These are phyloP conservation scores for Drosophila gunungcola DNA, from an alignment of 1,140 invertebrate genomes.

Conservation along the genomic window DNA sequence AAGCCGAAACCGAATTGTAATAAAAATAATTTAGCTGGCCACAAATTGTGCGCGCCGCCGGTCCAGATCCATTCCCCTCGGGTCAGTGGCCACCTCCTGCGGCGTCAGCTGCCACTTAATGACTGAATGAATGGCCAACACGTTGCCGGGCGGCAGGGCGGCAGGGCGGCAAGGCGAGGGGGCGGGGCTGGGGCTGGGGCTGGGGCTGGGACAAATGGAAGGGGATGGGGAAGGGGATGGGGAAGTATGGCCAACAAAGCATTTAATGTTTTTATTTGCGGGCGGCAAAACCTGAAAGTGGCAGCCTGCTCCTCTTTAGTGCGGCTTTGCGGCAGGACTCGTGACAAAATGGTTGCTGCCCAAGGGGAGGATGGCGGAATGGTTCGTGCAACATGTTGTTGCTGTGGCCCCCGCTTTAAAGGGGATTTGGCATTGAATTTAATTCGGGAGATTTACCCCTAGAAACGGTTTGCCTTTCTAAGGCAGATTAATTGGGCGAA, in stretches of 20 bases:
- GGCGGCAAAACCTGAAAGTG: conserved; percentile 70
- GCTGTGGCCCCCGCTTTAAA: conserved; percentile 41
- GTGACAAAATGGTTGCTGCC: conserved; percentile 43
- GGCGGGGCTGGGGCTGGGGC: not conserved
- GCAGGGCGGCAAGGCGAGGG: not conserved
- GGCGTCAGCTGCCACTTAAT: conserved; percentile 74
- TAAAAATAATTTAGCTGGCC: conserved; percentile 79
- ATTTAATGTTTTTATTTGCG: conserved; percentile 81
- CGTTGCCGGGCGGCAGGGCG: conserved; percentile 50
- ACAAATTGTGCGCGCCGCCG: conserved; percentile 59
- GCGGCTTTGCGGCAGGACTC: conserved; percentile 50
- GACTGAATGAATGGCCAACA: conserved; percentile 76
- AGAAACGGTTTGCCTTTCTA: conserved; percentile 8
- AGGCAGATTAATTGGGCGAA: conserved; percentile 32
- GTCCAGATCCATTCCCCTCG: conserved; percentile 14
- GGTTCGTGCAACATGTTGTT: conserved; percentile 65
- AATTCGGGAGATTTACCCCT: conserved; percentile 28
- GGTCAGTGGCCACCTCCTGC: conserved; percentile 48
- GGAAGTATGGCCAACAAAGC: conserved; percentile 59
- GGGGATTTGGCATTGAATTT: conserved; percentile 37
- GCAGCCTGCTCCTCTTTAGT: conserved; percentile 50
- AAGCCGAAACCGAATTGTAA: conserved; percentile 62
- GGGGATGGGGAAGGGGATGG: not conserved
- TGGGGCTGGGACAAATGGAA: too few relatives aligned
- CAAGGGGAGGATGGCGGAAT: conserved; percentile 1